Base-by-base conservation (phyloP, 2,888 invertebrate species). In the Microplitis manilae region DNA sequence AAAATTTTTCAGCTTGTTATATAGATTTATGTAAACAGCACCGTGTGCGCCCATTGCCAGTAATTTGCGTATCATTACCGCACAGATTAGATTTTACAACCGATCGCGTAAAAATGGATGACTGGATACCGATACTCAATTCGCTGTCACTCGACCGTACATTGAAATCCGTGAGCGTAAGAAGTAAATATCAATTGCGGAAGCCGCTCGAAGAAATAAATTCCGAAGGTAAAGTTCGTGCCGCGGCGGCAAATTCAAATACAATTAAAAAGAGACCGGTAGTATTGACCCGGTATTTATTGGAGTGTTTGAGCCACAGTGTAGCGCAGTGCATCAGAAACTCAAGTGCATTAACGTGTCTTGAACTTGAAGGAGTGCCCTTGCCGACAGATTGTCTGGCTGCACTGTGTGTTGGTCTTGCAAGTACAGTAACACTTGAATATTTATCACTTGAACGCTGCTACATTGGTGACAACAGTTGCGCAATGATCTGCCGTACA, bases 51-150 rank as follows among this genome's bases (percentile, higher is more conserved):
- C 90, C 88, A 0, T 77, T 90, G 67, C 89, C 90, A 1, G 83
- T 89, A 30, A 88, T 90, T 77, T 87, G 87, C 77, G 86, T 87
- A 2, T 86, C 86, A 0, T 68, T 90, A 40, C 90, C 90, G 1
- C 84, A 92, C 70, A 89, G 91, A 62, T 84, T 94, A 79, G 95
- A 96, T 82, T 94, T 96, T 84, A 93, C 92, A 81, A 94, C 94
- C 72, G 96, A 96, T 86, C 93, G 95, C 81, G 92, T 96, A 71
- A 94, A 94, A 84, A 93, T 94, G 79, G 93, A 92, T 79, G 95
- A 96, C 81, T 96, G 96, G 96, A 91, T 92, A 41, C 94, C 95
- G 1, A 93, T 96, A 69, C 90, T 95, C 71, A 94, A 94, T 83
- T 94, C 96, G 0, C 89, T 96, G 5, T 92, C 93, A 69, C 92